Evolutionary conservation across 2,888 invertebrate genomes (phyloP).

Genomic region (Epinotia bilunana): DNA sequence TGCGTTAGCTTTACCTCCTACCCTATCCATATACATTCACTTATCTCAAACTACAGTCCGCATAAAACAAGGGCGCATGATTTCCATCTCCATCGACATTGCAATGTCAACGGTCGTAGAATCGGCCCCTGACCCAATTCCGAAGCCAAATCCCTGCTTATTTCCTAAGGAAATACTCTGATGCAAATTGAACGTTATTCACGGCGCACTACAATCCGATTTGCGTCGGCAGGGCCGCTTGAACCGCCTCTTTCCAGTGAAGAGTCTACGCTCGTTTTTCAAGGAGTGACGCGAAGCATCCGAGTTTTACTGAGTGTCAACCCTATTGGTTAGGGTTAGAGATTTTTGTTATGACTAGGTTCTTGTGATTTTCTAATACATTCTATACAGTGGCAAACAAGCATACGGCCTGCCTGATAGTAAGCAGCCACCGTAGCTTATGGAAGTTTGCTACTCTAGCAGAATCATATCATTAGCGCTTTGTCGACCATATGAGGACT

Average conservation of each 20-base stretch:
- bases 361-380: neutral
- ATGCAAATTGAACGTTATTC: constrained; percentile 38
- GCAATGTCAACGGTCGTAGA: constrained; percentile 39
- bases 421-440: too few relatives aligned
- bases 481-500: too few relatives aligned
- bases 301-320: constrained; percentile 33
- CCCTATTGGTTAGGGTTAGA: constrained; percentile 34
- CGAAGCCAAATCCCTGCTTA: constrained; percentile 30
- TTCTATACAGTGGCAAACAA: too few relatives aligned
- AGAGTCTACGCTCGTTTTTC: constrained; percentile 37
- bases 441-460: too few relatives aligned
- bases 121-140: constrained; percentile 43
- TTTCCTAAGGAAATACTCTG: constrained; percentile 21
- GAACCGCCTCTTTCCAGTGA: constrained; percentile 31
- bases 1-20: too few relatives aligned
- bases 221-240: neutral
- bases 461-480: too few relatives aligned
- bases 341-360: constrained; percentile 21
- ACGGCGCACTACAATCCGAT: constrained; percentile 7
- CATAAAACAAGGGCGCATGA: constrained; percentile 7
- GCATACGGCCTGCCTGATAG: too few relatives aligned
- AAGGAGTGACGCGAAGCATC: constrained; percentile 32
- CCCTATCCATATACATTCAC: neutral
- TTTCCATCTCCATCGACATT: constrained; percentile 34
- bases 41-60: neutral